These are phyloP conservation scores for Pterocles orientalis DNA, from an alignment of 2,113 vertebrate genomes.

Conservation along the genomic window DNA sequence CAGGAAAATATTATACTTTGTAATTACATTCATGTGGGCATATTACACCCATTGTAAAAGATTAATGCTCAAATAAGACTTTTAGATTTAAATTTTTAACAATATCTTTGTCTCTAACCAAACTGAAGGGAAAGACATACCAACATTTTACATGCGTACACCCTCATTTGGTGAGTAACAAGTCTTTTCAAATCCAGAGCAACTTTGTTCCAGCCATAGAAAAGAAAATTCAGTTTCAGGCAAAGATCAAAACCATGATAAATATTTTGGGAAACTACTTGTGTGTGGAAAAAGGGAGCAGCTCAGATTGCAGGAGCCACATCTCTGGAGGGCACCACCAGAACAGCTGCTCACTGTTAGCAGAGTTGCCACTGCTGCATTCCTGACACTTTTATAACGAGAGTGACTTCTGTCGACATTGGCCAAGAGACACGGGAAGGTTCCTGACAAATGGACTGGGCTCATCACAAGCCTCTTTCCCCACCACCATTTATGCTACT, in stretches of 20 bases:
- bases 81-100: background rate
- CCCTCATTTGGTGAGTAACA: background rate
- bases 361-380: background rate
- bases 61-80: background rate
- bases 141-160: background rate
- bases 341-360: conserved; percentile 29
- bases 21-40: background rate
- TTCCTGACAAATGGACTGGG: fast-evolving
- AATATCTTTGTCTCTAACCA: background rate
- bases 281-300: background rate
- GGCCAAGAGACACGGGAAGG: background rate
- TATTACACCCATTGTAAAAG: background rate
- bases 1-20: background rate
- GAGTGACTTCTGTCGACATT: fast-evolving
- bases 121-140: background rate
- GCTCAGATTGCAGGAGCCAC: conserved; percentile 25
- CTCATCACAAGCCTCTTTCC: background rate
- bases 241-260: conserved; percentile 22
- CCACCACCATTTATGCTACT: background rate
- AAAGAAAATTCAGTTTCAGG: conserved; percentile 14
- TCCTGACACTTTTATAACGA: background rate
- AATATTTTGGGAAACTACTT: conserved; percentile 38
- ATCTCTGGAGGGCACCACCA: conserved; percentile 9
- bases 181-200: background rate
- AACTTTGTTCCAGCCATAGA: background rate